Base-by-base conservation (phyloP, 1,140 invertebrate species). In the Pachypeltis micranthus region DNA sequence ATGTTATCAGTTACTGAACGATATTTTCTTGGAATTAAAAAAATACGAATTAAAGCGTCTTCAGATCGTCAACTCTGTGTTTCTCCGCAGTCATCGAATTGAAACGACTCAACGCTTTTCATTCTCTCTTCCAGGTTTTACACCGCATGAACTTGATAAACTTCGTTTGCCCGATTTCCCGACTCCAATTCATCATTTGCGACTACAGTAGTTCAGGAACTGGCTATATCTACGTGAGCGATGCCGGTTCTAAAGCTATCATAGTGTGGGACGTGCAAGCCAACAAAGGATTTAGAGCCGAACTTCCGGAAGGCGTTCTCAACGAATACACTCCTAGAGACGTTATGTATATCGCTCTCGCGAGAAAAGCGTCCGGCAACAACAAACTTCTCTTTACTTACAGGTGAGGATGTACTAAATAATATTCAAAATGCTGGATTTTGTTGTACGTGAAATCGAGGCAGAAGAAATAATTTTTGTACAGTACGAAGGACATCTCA, bases 111-210 rank as follows among this genome's bases (percentile, higher is more conserved):
- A 2, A 21, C 23, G 12, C 29, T 14, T 61, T 62, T n/a, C n/a
- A 47, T 14, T 21, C 12, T 56, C 59, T 60, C n/a, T 60, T 27
- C 0, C 65, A 74, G 72, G 72, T 85, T 27, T 76, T 82, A 1
- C 83, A 81, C 69, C 73, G 72, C 26, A 76, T 86, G 31, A 79
- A 83, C 64, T 69, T 86, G 12, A 78, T 76, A 14, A 67, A 75
- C 3, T 70, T 83, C 25, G 73, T 79, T 0, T 77, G 76, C 44
- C 66, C 75, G 0, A 74, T 76, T 2, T 73, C 66, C 12, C 75
- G 81, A 39, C 72, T 86, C 21, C 84, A 86, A 68, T 84, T 83
- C 67, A 70, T 86, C n/a, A 72, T 79, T 0, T 76, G 82, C 0
- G 82, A 83, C 66, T 79, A 81, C 64, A 69, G 73, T 0, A 60